Percentiles rank a stretch among this genome's conserved stretches.
phyloP scores from a whole-genome alignment of 2,888 invertebrate species.

The Lordiphosa fenestrarum region DNA sequence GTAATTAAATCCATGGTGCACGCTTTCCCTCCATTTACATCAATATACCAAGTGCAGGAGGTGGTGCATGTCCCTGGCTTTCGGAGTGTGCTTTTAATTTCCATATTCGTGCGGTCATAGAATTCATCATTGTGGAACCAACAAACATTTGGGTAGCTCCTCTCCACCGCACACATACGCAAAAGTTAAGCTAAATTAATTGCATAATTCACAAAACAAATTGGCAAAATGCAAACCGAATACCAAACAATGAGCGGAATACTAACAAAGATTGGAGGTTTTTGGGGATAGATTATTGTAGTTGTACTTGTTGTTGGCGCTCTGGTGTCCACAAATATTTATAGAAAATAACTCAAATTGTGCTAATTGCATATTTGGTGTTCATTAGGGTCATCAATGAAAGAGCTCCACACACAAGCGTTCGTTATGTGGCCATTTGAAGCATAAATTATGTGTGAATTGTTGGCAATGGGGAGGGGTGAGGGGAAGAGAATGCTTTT shows the following conservation, averaged over 20 bases:
- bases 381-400: conserved; percentile 60
- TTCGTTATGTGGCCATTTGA: conserved; percentile 31
- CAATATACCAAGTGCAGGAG: neutral
- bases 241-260: conserved; percentile 47
- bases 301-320: conserved; percentile 15
- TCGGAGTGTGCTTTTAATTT: conserved; percentile 52
- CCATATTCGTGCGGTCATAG: conserved; percentile 71
- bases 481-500: neutral
- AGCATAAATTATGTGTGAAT: conserved; percentile 18
- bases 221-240: conserved; percentile 59
- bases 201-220: conserved; percentile 61
- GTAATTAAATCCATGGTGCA: neutral
- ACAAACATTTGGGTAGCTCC: conserved; percentile 5
- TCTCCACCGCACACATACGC: conserved; percentile 16
- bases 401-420: neutral
- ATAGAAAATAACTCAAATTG: conserved; percentile 64
- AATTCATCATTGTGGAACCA: conserved; percentile 64
- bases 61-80: neutral
- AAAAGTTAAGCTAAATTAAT: conserved; percentile 59
- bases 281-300: conserved; percentile 36
- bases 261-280: conserved; percentile 11
- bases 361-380: conserved; percentile 73
- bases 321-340: conserved; percentile 61
- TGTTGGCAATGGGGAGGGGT: neutral
- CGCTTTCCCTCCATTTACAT: neutral